Base-by-base conservation (phyloP, 2,113 vertebrate species). In the Kryptolebias marmoratus region DNA sequence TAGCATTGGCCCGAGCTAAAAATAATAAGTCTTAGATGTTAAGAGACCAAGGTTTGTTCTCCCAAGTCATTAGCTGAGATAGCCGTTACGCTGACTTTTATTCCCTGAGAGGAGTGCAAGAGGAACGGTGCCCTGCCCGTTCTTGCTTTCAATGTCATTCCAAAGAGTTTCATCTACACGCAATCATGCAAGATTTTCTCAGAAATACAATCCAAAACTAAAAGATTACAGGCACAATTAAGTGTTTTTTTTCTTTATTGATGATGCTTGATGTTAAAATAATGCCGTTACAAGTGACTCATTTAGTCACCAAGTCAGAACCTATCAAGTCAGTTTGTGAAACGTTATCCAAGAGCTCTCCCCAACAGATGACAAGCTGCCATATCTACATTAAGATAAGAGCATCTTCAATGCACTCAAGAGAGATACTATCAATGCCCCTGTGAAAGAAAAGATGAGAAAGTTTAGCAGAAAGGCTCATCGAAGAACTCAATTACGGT, bases 1-100 rank as follows among this genome's bases (percentile, higher is more conserved):
- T 85, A 90, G 90, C 91, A 89, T 87, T 93, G 92, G 92, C 89
- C 89, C 62, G 81, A 86, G 92, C 93, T 95, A 95, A 95, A 94
- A 95, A 94, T 94, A 94, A 92, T 93, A 93, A 93, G 90, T 90
- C 90, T 93, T 90, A 84, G 89, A 94, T 94, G 93, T 94, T 93
- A 94, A 92, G 93, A 94, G 94, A 94, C 92, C 90, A 83, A 86
- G 90, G 91, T 92, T 93, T 93, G 91, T 94, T 94, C 93, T 95
- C 92, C 91, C 90, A 91, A 94, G 93, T 94, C 93, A 94, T 94
- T 94, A 94, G 92, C 88, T 91, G 91, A 91, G 92, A 94, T 94
- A 91, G 90, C 91, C 91, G 90, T 87, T 92, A 92, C 65, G 77
- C 89, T 84, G 92, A 88, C 91, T 92, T 87, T 83, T 91, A 92